Conservation (phyloP, 2,113 vertebrate species). For the Oryzias javanicus region DNA sequence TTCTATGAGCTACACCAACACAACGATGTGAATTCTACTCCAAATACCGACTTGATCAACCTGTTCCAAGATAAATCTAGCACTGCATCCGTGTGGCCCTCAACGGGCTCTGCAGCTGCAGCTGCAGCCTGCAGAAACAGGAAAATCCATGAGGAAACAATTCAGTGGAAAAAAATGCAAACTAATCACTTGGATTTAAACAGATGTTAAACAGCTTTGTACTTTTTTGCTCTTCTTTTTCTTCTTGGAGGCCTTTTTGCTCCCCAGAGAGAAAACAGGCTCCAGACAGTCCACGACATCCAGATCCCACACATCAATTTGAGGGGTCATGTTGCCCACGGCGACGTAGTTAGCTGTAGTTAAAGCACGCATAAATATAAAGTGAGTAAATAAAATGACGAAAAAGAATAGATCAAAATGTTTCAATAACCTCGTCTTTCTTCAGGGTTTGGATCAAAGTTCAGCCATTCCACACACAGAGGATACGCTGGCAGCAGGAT, state of each 20-base stretch:
- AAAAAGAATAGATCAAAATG: not conserved
- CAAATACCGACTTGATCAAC: slow-evolving; percentile 80
- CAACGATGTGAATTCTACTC: not conserved
- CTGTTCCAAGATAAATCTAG: slow-evolving; percentile 97
- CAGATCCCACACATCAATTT: slow-evolving; percentile 96
- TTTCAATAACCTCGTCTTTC: slow-evolving; percentile 77
- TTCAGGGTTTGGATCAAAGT: slow-evolving; percentile 92
- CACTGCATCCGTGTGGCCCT: slow-evolving; percentile 89
- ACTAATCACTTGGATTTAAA: not conserved
- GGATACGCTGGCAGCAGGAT: slow-evolving; percentile 93
- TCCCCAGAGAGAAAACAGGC: slow-evolving; percentile 90
- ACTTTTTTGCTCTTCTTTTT: slow-evolving; percentile 92
- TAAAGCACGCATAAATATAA: not conserved
- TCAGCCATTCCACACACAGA: slow-evolving; percentile 91
- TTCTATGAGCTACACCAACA: not conserved
- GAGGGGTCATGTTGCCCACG: slow-evolving; percentile 93
- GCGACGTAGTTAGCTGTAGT: slow-evolving; percentile 88
- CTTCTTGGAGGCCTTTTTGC: slow-evolving; percentile 85
- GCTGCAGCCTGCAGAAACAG: slow-evolving; percentile 65
- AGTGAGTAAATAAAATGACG: too few species aligned
- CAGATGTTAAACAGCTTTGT: not conserved
- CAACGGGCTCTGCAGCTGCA: slow-evolving; percentile 71
- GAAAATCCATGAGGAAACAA: not conserved
- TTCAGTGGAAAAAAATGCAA: not conserved
- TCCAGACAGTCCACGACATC: slow-evolving; percentile 95